Evolutionary conservation across 2,113 vertebrate species (phyloP).

Genomic region (Anguilla japonica): DNA sequence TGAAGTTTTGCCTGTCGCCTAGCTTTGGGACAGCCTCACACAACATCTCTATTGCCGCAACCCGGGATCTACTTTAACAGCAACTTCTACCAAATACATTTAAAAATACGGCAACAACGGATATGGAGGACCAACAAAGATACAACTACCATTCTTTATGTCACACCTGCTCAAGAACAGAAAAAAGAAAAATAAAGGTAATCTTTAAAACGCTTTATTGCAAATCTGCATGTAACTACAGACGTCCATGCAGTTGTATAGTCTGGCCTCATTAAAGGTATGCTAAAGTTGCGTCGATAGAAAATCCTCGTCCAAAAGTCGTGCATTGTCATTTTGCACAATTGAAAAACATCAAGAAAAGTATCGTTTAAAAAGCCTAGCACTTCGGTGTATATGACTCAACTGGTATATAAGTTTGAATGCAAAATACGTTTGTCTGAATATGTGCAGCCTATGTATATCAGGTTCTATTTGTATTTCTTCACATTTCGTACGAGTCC

Average conservation of each 20-base stretch:
- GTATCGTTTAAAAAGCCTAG: not conserved
- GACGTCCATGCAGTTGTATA: not conserved
- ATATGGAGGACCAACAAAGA: conserved; percentile 43
- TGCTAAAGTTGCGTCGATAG: not conserved
- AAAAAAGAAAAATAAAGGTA: conserved; percentile 48
- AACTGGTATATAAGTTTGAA: not conserved
- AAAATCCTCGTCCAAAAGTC: not conserved
- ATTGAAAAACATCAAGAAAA: not conserved
- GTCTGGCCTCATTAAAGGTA: not conserved
- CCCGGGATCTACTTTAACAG: conserved; percentile 43
- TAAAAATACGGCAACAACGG: conserved; percentile 1
- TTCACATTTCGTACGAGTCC: not conserved
- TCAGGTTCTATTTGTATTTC: not conserved
- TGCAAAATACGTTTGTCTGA: not conserved
- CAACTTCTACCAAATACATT: conserved; percentile 24
- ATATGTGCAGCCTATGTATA: not conserved
- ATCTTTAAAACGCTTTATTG: conserved; percentile 12
- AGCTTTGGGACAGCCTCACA: conserved; percentile 49
- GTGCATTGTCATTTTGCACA: not conserved
- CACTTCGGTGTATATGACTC: not conserved
- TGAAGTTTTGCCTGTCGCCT: conserved; percentile 47
- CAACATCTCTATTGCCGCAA: conserved; percentile 49
- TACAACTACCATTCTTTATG: conserved; percentile 37
- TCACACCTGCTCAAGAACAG: conserved; percentile 43
- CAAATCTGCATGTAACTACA: not conserved